A percentile compares a stretch with the other conserved stretches of the same genome.
Evolutionary conservation across 2,888 invertebrate species (phyloP).

Genomic region (Altica lythri): DNA sequence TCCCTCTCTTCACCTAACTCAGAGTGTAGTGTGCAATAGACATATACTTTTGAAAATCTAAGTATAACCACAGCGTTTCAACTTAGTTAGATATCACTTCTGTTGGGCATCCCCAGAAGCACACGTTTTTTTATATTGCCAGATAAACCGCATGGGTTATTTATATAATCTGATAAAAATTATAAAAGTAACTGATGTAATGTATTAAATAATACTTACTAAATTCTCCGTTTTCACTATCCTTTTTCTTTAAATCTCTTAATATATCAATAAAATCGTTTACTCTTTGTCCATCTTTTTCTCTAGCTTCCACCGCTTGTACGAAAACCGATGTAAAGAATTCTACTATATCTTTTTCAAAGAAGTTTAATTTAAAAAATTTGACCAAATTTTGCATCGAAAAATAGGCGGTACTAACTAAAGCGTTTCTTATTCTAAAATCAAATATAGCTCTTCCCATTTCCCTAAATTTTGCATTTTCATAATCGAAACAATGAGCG

Average conservation of each 20-base stretch:
- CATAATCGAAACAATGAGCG: constrained; percentile 51
- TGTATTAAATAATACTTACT: constrained; percentile 23
- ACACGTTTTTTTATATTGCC: too few species aligned
- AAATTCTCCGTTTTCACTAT: constrained; percentile 7
- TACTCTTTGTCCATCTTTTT: constrained; percentile 46
- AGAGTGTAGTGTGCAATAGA: too few species aligned
- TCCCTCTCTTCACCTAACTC: too few species aligned
- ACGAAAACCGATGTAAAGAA: constrained; percentile 47
- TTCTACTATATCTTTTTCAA: constrained; percentile 39
- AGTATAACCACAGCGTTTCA: too few species aligned
- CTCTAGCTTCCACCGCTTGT: constrained; percentile 43
- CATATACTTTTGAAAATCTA: too few species aligned
- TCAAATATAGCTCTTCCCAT: constrained; percentile 50
- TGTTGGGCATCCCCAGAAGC: too few species aligned
- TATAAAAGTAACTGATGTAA: too few species aligned
- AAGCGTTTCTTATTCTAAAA: constrained; percentile 42
- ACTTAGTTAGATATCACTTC: too few species aligned
- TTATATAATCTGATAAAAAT: too few species aligned
- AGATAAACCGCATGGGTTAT: too few species aligned
- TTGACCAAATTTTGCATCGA: constrained; percentile 42
- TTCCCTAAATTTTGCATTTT: constrained; percentile 52
- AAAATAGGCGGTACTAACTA: constrained; percentile 43
- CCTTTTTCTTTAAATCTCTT: constrained; percentile 27
- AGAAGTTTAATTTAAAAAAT: constrained; percentile 43
- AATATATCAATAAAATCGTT: constrained; percentile 63